Base-by-base conservation (phyloP, 2,888 invertebrate genomes). In the Ormyrus nitidulus region DNA sequence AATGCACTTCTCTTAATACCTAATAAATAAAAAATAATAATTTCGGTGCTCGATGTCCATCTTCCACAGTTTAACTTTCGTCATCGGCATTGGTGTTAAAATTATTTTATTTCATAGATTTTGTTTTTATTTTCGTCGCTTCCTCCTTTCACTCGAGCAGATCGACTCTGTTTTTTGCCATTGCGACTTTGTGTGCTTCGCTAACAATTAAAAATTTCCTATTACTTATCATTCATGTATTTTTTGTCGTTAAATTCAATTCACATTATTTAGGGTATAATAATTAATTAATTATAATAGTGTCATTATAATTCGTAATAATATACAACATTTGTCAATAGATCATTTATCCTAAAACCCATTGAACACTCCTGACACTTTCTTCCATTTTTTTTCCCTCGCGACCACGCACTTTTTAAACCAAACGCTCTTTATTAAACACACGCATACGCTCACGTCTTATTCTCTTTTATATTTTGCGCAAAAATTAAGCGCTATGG, bases 251-350 rank as follows among this genome's bases (percentile, higher is more conserved):
- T 87, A 88, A 89, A 88, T 89, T 89, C 89, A 90, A 89, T 89
- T 90, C 90, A 88, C 90, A 89, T 90, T 89, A 89, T 88, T 77
- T 89, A 88, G 89, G 88, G 89, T 89, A 89, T 89, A 88, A 89
- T 89, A 88, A 89, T 88, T 86, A 87, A 87, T 89, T 90, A 89
- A 90, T 90, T 89, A 89, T 89, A 88, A 90, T 90, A 89, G 89
- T 89, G 86, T 90, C 89, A 90, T 90, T 90, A 90, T 90, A 90
- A 90, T 90, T 89, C 90, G 86, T 90, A 90, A 89, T 90, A 90
- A 90, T 90, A 90, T 90, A 90, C 90, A 90, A 90, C 90, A 89
- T 90, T 89, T 90, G 85, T 90, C 88, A 90, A 90, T 90, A 90
- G 87, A 89, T 89, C 90, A 90, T 90, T 90, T 89, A 90, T 87